Evolutionary conservation across 2,888 invertebrate species (phyloP), one percentile per base, ranked within the genome.

Genomic region (Synanthedon myopaeformis): DNA sequence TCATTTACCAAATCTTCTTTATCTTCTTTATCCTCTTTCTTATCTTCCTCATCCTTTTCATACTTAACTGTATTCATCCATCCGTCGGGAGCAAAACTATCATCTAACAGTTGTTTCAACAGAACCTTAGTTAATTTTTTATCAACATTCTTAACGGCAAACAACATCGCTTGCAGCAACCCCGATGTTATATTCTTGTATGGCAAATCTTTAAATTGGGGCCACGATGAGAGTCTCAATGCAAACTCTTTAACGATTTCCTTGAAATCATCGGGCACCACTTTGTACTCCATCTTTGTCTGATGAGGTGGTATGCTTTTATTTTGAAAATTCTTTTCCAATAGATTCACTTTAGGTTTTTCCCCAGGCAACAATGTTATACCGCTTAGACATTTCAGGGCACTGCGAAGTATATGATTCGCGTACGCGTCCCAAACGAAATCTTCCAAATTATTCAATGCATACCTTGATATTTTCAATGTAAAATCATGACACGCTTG

Each of bases 401-500:
- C 91, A 10, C 92, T 91, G 52, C 95, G 89, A 59, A 95, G 82
- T 4, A 96, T 90, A 65, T 94, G 93, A 77, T 92, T 95, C 0
- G 93, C 94, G 60, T 93, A 94, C 0, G 83, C 81, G 69, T 96
- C 94, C 90, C 91, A 92, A 0, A 94, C 89, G 66, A 93, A 96
- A 67, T 96, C 95, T 71, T 96, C 96, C 55, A 95, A 82, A 82
- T 96, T 96, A 73, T 96, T 96, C 0, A 95, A 75, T 19, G 92
- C 85, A 75, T 93, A 96, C 79, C 91, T 93, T 56, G 92, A 90
- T 3, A 93, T 82, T 74, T 93, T 94, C 12, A 92, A 58, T 1
- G 93, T 90, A 70, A 93, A 93, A 11, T 90, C 82, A 2, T 89
- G 82, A 61, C 92, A 94, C 50, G 79, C 84, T 41, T 82, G 66